These are phyloP conservation scores for Colletes gigas DNA, from an alignment of 1,140 invertebrate species.

Conservation along the genomic window DNA sequence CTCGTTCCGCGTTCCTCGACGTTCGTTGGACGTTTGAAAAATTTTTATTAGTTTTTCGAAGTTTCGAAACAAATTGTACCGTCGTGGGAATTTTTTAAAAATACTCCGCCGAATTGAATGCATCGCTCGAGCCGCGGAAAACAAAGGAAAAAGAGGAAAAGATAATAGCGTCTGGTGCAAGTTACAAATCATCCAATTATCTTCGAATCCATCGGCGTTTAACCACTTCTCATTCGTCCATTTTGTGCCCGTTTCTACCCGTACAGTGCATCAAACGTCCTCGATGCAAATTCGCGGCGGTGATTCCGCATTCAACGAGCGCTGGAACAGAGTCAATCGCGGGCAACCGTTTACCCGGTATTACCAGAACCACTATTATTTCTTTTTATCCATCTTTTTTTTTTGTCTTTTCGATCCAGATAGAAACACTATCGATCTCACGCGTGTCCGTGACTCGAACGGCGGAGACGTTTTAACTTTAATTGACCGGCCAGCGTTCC, in stretches of 20 bases:
- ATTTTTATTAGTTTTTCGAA: too few relatives aligned
- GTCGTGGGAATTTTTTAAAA: background rate
- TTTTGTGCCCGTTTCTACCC: background rate
- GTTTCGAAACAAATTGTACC: too few relatives aligned
- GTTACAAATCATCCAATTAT: slow-evolving; percentile 14
- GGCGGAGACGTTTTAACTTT: slow-evolving; percentile 23
- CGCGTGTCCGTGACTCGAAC: background rate
- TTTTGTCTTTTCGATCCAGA: background rate
- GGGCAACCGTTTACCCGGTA: slow-evolving; percentile 3
- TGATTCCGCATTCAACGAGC: background rate
- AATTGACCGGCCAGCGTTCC: slow-evolving; percentile 30
- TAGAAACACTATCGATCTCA: background rate
- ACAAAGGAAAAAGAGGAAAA: background rate
- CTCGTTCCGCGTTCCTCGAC: too few relatives aligned
- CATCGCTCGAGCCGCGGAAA: background rate
- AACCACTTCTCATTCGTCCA: slow-evolving; percentile 1
- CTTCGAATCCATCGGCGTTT: slow-evolving; percentile 11
- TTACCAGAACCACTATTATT: background rate
- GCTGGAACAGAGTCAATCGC: background rate
- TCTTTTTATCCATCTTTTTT: background rate
- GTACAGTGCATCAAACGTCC: slow-evolving; percentile 3
- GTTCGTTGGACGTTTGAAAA: too few relatives aligned
- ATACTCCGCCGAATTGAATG: background rate
- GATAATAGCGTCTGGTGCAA: background rate
- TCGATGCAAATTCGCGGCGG: slow-evolving; percentile 5